These are phyloP conservation scores for Solenopsis invicta DNA, from an alignment of 1,140 invertebrate species.

Conservation along the genomic window DNA sequence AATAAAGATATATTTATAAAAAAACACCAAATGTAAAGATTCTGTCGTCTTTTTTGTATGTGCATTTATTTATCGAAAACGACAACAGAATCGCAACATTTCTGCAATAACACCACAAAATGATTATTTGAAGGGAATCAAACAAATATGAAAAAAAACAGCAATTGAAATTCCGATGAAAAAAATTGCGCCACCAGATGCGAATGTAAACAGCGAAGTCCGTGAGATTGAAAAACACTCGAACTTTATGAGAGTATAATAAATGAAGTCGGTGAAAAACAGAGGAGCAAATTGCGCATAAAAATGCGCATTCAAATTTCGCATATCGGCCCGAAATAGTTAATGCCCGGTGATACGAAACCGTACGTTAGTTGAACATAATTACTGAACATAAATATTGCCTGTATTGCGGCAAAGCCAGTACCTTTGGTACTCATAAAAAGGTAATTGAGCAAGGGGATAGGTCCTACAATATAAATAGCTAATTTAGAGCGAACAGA, in stretches of 20 bases:
- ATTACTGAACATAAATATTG: neutral
- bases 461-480: constrained; percentile 11
- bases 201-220: constrained; percentile 25
- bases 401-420: neutral
- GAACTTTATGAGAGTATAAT: constrained; percentile 45
- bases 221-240: constrained; percentile 47
- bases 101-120: neutral
- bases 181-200: constrained; percentile 19
- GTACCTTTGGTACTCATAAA: constrained; percentile 1
- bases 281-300: constrained; percentile 10
- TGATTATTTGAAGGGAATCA: constrained; percentile 2
- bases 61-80: constrained; percentile 12
- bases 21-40: neutral
- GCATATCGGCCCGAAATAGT: neutral
- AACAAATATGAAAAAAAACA: constrained; percentile 19
- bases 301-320: constrained; percentile 40
- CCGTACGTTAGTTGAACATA: neutral
- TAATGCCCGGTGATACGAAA: constrained; percentile 19
- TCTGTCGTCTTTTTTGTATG: neutral
- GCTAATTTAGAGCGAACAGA: constrained; percentile 35
- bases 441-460: constrained; percentile 2
- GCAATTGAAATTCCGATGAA: neutral
- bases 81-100: neutral
- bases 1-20: neutral
- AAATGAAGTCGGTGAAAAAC: constrained; percentile 47